These are phyloP conservation scores for Apis mellifera DNA, from an alignment of 1,140 invertebrate species.

Conservation along the genomic window DNA sequence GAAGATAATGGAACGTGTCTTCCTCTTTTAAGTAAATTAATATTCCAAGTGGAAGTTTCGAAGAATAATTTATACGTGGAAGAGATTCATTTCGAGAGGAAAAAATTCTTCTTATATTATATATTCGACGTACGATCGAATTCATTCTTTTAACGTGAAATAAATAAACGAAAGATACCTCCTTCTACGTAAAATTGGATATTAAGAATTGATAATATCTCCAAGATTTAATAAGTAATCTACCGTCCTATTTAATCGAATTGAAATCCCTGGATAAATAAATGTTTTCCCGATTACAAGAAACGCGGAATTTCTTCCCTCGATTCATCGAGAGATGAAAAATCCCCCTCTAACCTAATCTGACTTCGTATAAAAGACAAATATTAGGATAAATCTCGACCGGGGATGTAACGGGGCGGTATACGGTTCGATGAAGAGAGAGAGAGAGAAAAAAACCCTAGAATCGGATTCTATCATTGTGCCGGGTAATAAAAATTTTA, in stretches of 20 bases:
- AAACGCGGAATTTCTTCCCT: neutral
- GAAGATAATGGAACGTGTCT: too few relatives aligned
- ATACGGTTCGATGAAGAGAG: neutral
- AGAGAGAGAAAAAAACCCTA: neutral
- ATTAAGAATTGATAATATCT: neutral
- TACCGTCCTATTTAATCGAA: neutral
- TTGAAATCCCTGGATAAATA: constrained; percentile 11
- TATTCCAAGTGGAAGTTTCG: too few relatives aligned
- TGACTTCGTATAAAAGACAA: neutral
- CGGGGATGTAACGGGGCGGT: neutral
- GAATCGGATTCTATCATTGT: too few relatives aligned
- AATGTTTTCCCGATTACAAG: neutral
- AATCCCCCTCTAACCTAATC: neutral
- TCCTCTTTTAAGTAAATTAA: too few relatives aligned
- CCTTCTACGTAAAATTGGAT: too few relatives aligned
- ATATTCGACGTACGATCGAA: too few relatives aligned
- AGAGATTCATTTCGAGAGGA: too few relatives aligned
- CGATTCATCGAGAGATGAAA: neutral
- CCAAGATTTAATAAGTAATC: neutral
- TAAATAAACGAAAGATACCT: too few relatives aligned
- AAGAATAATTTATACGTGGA: too few relatives aligned
- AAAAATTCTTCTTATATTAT: too few relatives aligned
- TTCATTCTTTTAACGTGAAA: too few relatives aligned
- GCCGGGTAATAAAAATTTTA: too few relatives aligned
- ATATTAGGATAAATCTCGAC: constrained; percentile 16